Evolutionary conservation across 2,113 vertebrate genomes (phyloP).

Genomic region (Oryzias curvinotus): DNA sequence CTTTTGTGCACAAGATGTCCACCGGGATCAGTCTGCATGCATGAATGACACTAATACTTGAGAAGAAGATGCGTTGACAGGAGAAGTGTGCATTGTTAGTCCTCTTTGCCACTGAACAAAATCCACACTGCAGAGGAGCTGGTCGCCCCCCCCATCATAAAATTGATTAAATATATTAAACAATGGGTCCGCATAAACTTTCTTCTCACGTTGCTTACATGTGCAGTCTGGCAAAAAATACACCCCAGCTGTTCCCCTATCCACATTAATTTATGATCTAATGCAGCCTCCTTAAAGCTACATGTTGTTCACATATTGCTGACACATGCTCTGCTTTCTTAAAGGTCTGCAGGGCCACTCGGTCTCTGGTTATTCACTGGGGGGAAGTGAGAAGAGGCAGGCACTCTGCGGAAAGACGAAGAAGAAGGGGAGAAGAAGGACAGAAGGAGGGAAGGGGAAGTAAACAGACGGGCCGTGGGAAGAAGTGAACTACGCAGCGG

Average conservation of each 20-base stretch:
- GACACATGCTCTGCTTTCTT: slow-evolving; percentile 44
- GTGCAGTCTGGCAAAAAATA: neutral
- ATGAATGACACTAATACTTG: slow-evolving; percentile 30
- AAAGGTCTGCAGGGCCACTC: slow-evolving; percentile 23
- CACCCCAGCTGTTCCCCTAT: no score
- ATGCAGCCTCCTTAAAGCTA: slow-evolving; percentile 30
- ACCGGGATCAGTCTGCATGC: slow-evolving; percentile 31
- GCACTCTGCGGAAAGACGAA: slow-evolving; percentile 29
- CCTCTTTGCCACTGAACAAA: slow-evolving; percentile 14
- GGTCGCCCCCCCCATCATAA: neutral
- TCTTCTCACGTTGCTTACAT: slow-evolving; percentile 25
- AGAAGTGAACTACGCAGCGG: slow-evolving; percentile 33
- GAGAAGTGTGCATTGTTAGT: slow-evolving; percentile 2
- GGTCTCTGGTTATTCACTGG: slow-evolving; percentile 49
- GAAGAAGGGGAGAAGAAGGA: slow-evolving; percentile 26
- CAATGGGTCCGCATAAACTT: neutral
- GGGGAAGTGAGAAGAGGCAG: slow-evolving; percentile 52
- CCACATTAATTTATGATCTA: no score
- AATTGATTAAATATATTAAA: neutral
- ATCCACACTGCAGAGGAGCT: neutral
- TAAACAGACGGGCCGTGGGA: slow-evolving; percentile 25
- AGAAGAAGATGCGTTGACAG: slow-evolving; percentile 28
- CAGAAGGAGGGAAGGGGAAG: slow-evolving; percentile 33
- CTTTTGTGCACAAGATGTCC: slow-evolving; percentile 32
- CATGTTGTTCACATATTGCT: slow-evolving; percentile 30